Evolutionary conservation across 2,797 vertebrate genomes (phyloP), one percentile per base, ranked within the genome.

Genomic region (Hypotaenidia philippensis): DNA sequence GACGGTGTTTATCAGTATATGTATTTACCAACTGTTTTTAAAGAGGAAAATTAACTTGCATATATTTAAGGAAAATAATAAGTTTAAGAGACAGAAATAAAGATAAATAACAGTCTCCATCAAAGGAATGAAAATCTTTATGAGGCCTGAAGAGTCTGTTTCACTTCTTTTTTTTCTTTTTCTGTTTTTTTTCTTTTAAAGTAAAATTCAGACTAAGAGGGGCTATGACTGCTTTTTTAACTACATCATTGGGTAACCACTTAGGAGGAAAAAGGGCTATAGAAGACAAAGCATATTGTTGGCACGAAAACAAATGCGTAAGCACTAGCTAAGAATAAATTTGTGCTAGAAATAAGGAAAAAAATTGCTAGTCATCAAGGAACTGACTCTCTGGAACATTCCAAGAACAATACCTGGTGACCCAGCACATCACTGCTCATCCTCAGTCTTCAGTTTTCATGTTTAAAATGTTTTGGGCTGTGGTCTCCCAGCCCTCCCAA

Each of bases 221-320:
- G 14, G 4, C 31, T 74, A 29, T 23, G 13, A 32, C 22, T 74
- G 20, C 10, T 55, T 81, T 89, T 92, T 78, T 19, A 71, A n/a
- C 81, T 87, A 86, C 45, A 60, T 88, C 72, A 65, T 34, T 96
- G 53, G 20, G 71, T 59, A 92, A 89, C 49, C 36, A 71, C 60
- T 91, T 94, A 85, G 12, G 69, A 94, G 38, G 85, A 91, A 93
- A 93, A 94, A 86, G 38, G 87, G 34, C 65, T 90, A 9, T 16
- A 57, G 72, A 86, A 94, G 69, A 86, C 22, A 66, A 88, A 90
- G 38, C 45, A 63, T 84, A 80, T 25, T 86, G 66, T 40, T 94
- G 76, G 44, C 88, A 88, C 0, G 21, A 91, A 96, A 96, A 90
- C 52, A 91, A 93, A 96, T 74, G 66, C 61, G 69, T 82, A 95